Evolutionary conservation across 2,888 invertebrate genomes (phyloP), one percentile per base, ranked within the genome.

Genomic region (Caenorhabditis panamensis): DNA sequence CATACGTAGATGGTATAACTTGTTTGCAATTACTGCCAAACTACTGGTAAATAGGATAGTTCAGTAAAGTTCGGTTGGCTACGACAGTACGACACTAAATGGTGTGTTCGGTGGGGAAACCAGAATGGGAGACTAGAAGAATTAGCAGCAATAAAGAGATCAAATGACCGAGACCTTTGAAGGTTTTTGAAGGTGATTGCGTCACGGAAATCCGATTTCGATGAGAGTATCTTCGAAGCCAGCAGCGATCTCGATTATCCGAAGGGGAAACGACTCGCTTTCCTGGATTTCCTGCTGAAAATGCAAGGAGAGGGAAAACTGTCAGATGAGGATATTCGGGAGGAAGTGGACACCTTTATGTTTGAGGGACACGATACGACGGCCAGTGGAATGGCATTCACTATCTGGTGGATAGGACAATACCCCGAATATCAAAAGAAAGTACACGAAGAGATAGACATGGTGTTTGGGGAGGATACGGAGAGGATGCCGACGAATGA

Each of bases 361-460:
- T n/a, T 92, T 88, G 92, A 92, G 77, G 84, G 82, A 24, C 92
- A 92, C 85, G 92, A 92, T 82, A 92, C 92, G 28, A 92, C 92
- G 5, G 91, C 92, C 2, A 90, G 91, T 56, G 91, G 91, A 0
- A 90, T 91, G 69, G 91, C 88, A 75, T 92, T 91, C 91, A 89
- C 91, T 4, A 66, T 90, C 3, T 90, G 91, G 82, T 86, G 91
- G 79, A 87, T 92, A 31, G 92, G 92, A 1, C 84, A 89, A 18
- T 78, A 92, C 72, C 90, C 90, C 2, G 89, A 91, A 16, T 88
- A 91, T 8, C 92, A 92, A 87, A 41, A 72, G 44, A 76, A 76
- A 36, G 71, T 83, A 13, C 86, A 86, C 37, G 80, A 82, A 4
- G 86, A 86, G 49, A 36, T 86, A 1, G 84, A 86, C 59, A 49